Conservation (phyloP, 2,888 invertebrate genomes). For the Sussaba pulchella region DNA sequence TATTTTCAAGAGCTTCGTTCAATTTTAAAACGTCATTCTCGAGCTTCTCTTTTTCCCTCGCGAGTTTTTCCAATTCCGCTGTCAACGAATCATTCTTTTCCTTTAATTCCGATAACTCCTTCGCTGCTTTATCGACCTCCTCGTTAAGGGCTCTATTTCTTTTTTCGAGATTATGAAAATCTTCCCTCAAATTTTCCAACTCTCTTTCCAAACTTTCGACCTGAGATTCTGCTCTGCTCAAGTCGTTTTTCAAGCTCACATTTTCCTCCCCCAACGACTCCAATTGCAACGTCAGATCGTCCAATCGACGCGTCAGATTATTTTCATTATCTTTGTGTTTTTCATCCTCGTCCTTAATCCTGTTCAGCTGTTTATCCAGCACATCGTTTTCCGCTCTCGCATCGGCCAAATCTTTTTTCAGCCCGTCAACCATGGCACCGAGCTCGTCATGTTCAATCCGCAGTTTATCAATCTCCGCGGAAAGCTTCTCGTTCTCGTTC, state of each 20-base stretch:
- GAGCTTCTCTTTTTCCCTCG: conserved; percentile 45
- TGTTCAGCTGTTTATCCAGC: conserved; percentile 60
- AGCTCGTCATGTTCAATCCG: conserved; percentile 59
- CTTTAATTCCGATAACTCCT: conserved; percentile 50
- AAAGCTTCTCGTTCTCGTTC: conserved; percentile 49
- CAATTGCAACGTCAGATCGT: conserved; percentile 52
- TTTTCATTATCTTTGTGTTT: conserved; percentile 57
- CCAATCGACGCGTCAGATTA: conserved; percentile 43
- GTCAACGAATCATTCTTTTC: conserved; percentile 44
- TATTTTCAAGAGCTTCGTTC: conserved; percentile 44
- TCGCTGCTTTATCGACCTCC: conserved; percentile 29
- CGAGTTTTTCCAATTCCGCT: conserved; percentile 31
- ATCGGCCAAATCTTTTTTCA: conserved; percentile 66
- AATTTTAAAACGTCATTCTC: conserved; percentile 38
- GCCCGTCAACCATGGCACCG: conserved; percentile 48
- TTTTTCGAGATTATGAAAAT: conserved; percentile 35
- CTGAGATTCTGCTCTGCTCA: conserved; percentile 44
- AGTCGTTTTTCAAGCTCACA: conserved; percentile 30
- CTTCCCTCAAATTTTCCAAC: conserved; percentile 48
- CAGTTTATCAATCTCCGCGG: conserved; percentile 63
- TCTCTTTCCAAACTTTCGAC: conserved; percentile 45
- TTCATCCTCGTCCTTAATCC: conserved; percentile 63
- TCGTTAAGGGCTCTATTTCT: conserved; percentile 20
- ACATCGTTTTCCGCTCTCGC: conserved; percentile 62
- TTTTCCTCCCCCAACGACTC: conserved; percentile 54